Conservation (phyloP, 2,113 vertebrate species). For the Zosterops pallidus region DNA sequence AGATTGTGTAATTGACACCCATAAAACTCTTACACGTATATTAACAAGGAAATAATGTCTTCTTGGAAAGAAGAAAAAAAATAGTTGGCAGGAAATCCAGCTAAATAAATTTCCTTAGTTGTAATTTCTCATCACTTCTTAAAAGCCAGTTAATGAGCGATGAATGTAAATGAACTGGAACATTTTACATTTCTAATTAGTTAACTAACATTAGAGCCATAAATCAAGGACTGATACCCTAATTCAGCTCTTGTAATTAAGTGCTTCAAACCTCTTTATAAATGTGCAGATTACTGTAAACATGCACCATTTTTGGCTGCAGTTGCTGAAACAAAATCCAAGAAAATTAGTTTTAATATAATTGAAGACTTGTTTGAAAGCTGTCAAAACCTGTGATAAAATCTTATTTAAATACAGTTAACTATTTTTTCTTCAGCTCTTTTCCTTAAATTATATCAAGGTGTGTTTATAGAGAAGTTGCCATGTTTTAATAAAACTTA, state of each 20-base stretch:
- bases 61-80: background rate
- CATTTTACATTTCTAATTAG: constrained; percentile 35
- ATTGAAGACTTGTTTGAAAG: background rate
- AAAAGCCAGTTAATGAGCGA: background rate
- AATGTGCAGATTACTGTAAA: background rate
- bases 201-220: background rate
- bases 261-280: background rate
- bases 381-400: background rate
- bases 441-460: background rate
- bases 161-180: background rate
- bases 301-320: background rate
- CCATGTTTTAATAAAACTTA: background rate
- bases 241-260: constrained; percentile 7
- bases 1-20: accelerated
- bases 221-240: constrained; percentile 23
- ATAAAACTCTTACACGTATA: background rate
- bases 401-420: background rate
- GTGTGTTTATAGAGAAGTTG: background rate
- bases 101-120: background rate
- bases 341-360: background rate
- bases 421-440: background rate
- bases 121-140: background rate
- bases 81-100: background rate
- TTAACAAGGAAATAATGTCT: background rate
- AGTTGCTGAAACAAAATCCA: background rate